Evolutionary conservation across 2,113 vertebrate genomes (phyloP), one percentile per base, ranked within the genome.

Genomic region (Hippocampus abdominalis): DNA sequence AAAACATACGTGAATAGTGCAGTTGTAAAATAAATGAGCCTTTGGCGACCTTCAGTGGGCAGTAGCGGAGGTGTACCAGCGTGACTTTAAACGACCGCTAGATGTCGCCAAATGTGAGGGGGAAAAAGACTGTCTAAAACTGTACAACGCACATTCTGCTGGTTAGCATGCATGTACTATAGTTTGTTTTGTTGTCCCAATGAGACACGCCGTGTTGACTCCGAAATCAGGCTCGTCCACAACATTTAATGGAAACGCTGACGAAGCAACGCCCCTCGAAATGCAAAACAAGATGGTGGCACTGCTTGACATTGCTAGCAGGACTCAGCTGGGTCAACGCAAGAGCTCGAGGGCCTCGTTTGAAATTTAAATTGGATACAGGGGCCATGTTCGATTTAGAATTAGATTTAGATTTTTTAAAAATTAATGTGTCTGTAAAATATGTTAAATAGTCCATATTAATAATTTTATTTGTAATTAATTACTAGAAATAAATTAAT

Each of bases 161-260:
- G 76, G 81, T 79, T 84, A 70, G 44, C 44, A 44, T 44, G 42
- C 42, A 36, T 36, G 32, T 36, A 36, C 32, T 36, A 36, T 36
- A 36, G 74, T 87, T 87, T 89, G 83, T 88, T 81, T 85, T 69
- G 36, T 72, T 66, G 68, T 69, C 60, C 49, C 66, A 71, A 70
- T 49, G 69, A 72, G 67, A 76, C 84, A 74, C 73, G 11, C 61
- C 76, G 75, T 78, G 86, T 87, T 66, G 68, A 51, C 51, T 67
- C 25, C 64, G 25, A 39, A 71, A 39, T 74, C 18, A 42, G 54
- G 27, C 68, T 72, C 71, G 69, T 71, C 60, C 72, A 21, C 68
- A 57, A 27, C 68, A 57, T 20, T 61, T 44, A 68, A 70, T 66
- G 66, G 70, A 73, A 64, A 56, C 53, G 3, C 21, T 11, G 53